Conservation (phyloP, 2,797 vertebrate species). For the Dryobates pubescens region DNA sequence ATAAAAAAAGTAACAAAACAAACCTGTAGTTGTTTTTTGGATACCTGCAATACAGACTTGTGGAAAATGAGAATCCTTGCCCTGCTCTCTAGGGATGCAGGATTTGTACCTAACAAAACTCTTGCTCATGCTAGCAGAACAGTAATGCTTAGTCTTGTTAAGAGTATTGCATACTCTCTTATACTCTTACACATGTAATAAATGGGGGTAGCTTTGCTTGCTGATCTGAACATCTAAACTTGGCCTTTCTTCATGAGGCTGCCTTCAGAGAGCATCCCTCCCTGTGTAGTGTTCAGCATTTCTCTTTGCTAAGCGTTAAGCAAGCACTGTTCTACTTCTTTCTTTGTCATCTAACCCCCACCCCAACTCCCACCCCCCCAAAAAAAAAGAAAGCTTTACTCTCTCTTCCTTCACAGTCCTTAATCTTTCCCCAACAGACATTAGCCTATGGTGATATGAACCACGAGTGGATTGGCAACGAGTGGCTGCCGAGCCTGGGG, state of each 20-base stretch:
- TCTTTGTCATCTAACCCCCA: not conserved
- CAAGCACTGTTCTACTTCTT: not conserved
- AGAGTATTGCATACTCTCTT: not conserved
- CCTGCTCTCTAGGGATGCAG: not conserved
- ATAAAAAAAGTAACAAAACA: not conserved
- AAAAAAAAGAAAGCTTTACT: not conserved
- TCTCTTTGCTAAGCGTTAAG: not conserved
- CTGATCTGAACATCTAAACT: not conserved
- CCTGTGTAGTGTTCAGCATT: fast-evolving
- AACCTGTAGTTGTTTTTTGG: not conserved
- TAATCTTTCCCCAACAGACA: slow-evolving; percentile 78
- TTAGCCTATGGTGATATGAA: slow-evolving; percentile 98
- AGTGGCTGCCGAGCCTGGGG: slow-evolving; percentile 95
- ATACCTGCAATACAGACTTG: not conserved
- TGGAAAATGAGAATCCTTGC: not conserved
- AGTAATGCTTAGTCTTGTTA: not conserved
- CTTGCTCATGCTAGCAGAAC: not conserved
- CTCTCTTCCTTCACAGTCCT: not conserved
- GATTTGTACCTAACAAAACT: not conserved
- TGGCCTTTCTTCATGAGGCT: not conserved
- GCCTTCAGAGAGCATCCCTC: not conserved
- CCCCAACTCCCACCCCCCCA: too few species aligned
- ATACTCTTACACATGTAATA: not conserved
- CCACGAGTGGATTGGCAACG: slow-evolving; percentile 98
- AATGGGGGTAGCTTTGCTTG: not conserved